A percentile compares a stretch with the other conserved stretches of the same genome.
Evolutionary conservation across 2,113 vertebrate genomes (phyloP).

Genomic region (Aegypius monachus): DNA sequence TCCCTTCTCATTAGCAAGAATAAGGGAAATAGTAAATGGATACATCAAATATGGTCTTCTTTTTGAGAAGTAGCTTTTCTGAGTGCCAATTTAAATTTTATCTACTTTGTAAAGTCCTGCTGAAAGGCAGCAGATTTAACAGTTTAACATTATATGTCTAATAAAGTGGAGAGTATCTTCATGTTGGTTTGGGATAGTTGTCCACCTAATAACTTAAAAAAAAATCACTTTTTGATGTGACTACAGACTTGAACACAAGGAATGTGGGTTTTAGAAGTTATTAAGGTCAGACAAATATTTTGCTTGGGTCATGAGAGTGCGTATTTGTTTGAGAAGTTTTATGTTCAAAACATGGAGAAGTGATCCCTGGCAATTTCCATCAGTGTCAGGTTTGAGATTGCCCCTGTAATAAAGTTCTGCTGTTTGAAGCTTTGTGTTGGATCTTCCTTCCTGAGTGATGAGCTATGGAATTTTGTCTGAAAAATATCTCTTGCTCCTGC

Average conservation of each 20-base stretch:
- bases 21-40: background rate
- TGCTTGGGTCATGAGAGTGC: background rate
- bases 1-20: background rate
- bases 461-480: background rate
- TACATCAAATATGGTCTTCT: background rate
- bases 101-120: background rate
- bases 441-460: background rate
- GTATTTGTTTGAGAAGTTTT: background rate
- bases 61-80: background rate
- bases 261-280: background rate
- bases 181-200: background rate
- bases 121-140: background rate
- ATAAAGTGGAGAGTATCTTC: background rate
- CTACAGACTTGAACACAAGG: background rate
- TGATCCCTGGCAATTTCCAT: background rate
- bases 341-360: background rate
- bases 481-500: background rate
- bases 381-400: background rate
- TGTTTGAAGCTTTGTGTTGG: background rate
- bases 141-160: background rate
- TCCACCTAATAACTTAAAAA: background rate
- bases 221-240: background rate
- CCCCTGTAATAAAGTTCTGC: background rate
- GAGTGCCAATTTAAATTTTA: background rate
- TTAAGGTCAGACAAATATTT: background rate